Conservation (phyloP, 2,113 vertebrate species). For the Sander vitreus region DNA sequence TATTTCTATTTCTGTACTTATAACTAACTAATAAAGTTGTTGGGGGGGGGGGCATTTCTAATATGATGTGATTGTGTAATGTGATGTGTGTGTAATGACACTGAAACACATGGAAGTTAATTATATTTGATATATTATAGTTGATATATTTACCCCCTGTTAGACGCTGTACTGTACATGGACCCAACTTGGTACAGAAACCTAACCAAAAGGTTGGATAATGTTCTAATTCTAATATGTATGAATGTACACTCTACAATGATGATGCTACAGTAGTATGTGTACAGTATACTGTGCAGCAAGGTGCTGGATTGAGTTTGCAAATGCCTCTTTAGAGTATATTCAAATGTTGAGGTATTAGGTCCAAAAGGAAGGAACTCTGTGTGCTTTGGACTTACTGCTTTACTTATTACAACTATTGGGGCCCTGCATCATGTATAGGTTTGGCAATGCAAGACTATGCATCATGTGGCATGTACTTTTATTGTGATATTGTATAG, state of each 20-base stretch:
- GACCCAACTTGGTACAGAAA: not conserved
- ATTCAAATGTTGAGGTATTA: not conserved
- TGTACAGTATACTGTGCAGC: not conserved
- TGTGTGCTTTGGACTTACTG: not conserved
- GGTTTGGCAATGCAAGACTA: too few species aligned
- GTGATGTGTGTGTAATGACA: not conserved
- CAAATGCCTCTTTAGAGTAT: not conserved
- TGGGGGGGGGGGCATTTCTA: not conserved
- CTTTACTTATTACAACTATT: not conserved
- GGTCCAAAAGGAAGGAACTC: not conserved
- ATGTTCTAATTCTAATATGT: not conserved
- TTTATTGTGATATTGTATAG: not conserved
- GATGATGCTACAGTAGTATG: not conserved
- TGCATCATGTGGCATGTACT: not conserved
- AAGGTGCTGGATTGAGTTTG: not conserved
- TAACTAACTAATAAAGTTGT: not conserved
- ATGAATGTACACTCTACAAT: not conserved
- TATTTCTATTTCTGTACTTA: not conserved
- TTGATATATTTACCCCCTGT: not conserved
- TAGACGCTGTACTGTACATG: not conserved
- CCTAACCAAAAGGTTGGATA: not conserved
- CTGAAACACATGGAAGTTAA: not conserved
- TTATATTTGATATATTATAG: not conserved
- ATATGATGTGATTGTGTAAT: not conserved
- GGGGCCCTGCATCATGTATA: not conserved